phyloP scores from a whole-genome alignment of 2,888 invertebrate genomes.

The Agelastica alni region DNA sequence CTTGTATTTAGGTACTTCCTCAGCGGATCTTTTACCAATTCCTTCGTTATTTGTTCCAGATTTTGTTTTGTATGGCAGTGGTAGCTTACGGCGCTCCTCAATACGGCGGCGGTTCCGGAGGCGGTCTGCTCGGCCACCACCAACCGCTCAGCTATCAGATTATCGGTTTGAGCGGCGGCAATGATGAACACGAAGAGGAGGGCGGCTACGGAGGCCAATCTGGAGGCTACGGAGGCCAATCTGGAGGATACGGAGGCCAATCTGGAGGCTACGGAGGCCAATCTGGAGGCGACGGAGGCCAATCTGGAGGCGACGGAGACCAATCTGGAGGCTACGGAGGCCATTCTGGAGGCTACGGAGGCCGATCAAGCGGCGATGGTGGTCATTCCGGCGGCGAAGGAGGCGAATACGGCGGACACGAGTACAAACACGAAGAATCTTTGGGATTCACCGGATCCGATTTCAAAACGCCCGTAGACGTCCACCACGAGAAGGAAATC shows the following conservation, averaged over 20 bases:
- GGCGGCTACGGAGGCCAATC: constrained; percentile 16
- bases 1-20: too few species aligned
- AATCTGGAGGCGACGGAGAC: constrained; percentile 15
- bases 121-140: constrained; percentile 39
- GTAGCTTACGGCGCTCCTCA: constrained; percentile 34
- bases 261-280: not conserved
- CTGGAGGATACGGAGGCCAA: not conserved
- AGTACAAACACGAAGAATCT: constrained; percentile 21
- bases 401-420: constrained; percentile 10
- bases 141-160: constrained; percentile 34
- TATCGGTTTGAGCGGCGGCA: constrained; percentile 43
- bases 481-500: constrained; percentile 46
- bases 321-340: not conserved
- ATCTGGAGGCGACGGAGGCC: constrained; percentile 16
- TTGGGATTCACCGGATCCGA: constrained; percentile 43
- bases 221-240: constrained; percentile 10
- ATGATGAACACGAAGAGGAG: constrained; percentile 22
- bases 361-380: constrained; percentile 12
- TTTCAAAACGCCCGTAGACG: constrained; percentile 46
- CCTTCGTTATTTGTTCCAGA: constrained; percentile 30
- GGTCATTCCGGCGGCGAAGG: not conserved
- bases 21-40: too few species aligned
- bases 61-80: constrained; percentile 29
- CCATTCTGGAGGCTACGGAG: constrained; percentile 6
- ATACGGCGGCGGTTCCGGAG: constrained; percentile 38